phyloP scores from a whole-genome alignment of 2,797 vertebrate species.

The Poecilia wingei region DNA sequence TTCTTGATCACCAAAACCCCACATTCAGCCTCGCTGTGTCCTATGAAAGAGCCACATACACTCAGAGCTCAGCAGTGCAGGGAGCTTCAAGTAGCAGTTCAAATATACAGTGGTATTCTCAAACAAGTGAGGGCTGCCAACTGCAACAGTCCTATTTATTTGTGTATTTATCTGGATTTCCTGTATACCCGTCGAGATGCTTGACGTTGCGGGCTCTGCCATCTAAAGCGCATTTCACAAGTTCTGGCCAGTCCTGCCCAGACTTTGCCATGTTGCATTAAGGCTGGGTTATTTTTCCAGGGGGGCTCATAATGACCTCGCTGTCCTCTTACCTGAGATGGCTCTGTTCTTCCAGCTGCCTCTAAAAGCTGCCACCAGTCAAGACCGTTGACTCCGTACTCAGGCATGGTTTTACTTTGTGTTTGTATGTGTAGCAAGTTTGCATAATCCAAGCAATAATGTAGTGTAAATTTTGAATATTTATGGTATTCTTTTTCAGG shows the following conservation, averaged over 20 bases:
- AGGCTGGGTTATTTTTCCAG: constrained; percentile 68
- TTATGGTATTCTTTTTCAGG: neutral
- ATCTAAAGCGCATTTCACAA: constrained; percentile 76
- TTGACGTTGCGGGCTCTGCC: constrained; percentile 61
- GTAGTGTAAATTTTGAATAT: constrained; percentile 1
- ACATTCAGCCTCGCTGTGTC: constrained; percentile 61
- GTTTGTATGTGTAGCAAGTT: constrained; percentile 15
- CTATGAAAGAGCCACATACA: constrained; percentile 78
- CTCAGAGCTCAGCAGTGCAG: constrained; percentile 57
- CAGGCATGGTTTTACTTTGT: constrained; percentile 21
- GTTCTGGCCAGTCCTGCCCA: constrained; percentile 39
- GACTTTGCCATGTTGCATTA: constrained; percentile 60
- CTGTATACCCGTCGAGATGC: constrained; percentile 80
- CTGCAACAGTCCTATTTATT: constrained; percentile 82
- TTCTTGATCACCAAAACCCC: constrained; percentile 67
- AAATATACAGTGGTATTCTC: constrained; percentile 84
- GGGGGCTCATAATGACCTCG: constrained; percentile 75
- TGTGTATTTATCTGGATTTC: constrained; percentile 84
- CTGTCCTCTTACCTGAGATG: constrained; percentile 69
- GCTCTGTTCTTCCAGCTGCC: constrained; percentile 59
- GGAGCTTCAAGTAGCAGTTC: constrained; percentile 76
- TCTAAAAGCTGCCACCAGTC: constrained; percentile 45
- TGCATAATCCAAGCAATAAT: constrained; percentile 20
- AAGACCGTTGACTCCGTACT: constrained; percentile 36
- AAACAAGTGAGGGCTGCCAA: constrained; percentile 80